Base-by-base conservation (phyloP, 2,888 invertebrate genomes). In the Agrotis puta region DNA sequence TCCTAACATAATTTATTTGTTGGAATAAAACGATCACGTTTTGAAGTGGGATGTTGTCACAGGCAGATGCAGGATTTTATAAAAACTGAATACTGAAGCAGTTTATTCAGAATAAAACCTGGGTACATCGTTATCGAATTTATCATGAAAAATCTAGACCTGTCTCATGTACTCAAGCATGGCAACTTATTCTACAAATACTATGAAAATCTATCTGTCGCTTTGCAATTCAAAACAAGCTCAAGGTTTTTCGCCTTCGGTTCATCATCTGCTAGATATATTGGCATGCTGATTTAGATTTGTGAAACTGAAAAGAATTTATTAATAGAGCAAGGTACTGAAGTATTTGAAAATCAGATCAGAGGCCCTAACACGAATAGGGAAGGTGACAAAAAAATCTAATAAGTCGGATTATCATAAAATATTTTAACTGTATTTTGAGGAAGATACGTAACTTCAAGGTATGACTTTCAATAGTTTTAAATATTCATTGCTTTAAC, bases 181-280 rank as follows among this genome's bases (percentile, higher is more conserved):
- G 45, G 47, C 50, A 53, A 61, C 82, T 54, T 53, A 50, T 45
- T 18, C 18, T 14, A 51, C 45, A 43, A 33, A 58, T 24, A 47
- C 62, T 71, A 83, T 85, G 78, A 76, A 77, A 79, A 79, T 79
- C 51, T 72, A 70, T 71, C 58, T 24, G 24, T 24, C 5, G 9
- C 71, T 89, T 87, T 79, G 86, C 87, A 90, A 90, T 87, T 88
- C 84, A 86, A 88, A 87, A 64, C 58, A 70, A 53, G 22, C 63
- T 85, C 91, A 91, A 91, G 91, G 91, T 65, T 88, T 79, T 78
- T 22, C 66, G 73, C 51, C 51, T 18, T 5, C 70, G 76, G 84
- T 88, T 89, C 90, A 88, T 86, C 80, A 91, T 9, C 87, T 89
- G 27, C 58, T 82, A 74, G 84, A 75, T 63, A 74, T 62, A 48